Conservation (phyloP, 1,140 invertebrate species). For the Venustaconcha ellipsiformis region DNA sequence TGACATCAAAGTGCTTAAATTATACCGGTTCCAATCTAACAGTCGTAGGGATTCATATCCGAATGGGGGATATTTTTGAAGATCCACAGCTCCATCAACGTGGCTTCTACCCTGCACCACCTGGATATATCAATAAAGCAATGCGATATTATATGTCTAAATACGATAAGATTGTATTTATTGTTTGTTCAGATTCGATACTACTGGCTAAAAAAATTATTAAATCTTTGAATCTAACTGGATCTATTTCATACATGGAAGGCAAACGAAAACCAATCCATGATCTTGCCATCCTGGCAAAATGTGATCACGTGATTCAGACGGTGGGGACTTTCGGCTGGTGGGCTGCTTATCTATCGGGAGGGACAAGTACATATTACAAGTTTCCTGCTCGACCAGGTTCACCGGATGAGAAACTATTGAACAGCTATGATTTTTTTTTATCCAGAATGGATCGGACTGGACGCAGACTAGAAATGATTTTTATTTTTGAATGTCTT, state of each 20-base stretch:
- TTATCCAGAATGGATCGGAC: slow-evolving; percentile 20
- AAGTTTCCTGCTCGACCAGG: slow-evolving; percentile 31
- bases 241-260: slow-evolving; percentile 20
- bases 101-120: slow-evolving; percentile 30
- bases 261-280: slow-evolving; percentile 23
- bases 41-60: slow-evolving; percentile 49
- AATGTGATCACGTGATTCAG: slow-evolving; percentile 55
- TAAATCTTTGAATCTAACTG: slow-evolving; percentile 1
- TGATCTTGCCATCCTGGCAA: slow-evolving; percentile 47
- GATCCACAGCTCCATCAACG: slow-evolving; percentile 1
- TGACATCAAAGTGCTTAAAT: slow-evolving; percentile 12
- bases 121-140: slow-evolving; percentile 34
- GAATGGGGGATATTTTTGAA: slow-evolving; percentile 47
- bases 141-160: slow-evolving; percentile 21
- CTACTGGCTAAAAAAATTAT: slow-evolving; percentile 14
- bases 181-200: slow-evolving; percentile 41
- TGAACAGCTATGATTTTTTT: slow-evolving; percentile 23
- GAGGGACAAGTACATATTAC: slow-evolving; percentile 49
- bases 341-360: slow-evolving; percentile 55
- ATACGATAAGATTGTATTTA: slow-evolving; percentile 29
- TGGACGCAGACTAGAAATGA: neutral
- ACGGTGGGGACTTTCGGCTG: slow-evolving; percentile 58
- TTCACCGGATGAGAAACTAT: slow-evolving; percentile 3
- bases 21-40: slow-evolving; percentile 8
- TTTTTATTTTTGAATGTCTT: too few species aligned